Base-by-base conservation (phyloP, 2,113 vertebrate species). In the Gopherus evgoodei region DNA sequence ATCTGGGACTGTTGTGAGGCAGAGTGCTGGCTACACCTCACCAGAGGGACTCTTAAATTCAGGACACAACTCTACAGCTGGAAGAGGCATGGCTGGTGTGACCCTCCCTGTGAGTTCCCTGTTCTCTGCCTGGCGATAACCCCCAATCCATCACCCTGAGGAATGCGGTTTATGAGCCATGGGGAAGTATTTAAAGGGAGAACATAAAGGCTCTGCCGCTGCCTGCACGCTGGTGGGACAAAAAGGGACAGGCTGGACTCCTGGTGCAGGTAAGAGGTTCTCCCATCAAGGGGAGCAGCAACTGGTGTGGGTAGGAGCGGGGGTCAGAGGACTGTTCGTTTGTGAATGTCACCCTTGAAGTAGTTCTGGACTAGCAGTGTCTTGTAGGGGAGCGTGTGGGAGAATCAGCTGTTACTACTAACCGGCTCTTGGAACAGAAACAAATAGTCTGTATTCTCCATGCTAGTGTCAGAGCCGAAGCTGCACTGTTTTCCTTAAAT, bases 131-230 rank as follows among this genome's bases (percentile, higher is more conserved):
- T 56, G 62, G 35, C 89, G 94, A 97, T 56, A 95, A 69, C 88
- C 80, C 53, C 94, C 88, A 91, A 91, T 97, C 93, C 92, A 96
- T 97, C 97, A 97, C 2, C 6, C 24, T 76, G 53, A 56, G 53
- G 54, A 53, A n/a, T 81, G 5, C 11, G 85, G 83, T 80, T 44
- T 69, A 84, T 38, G n/a, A 84, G 25, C 50, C 25, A 0, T 3
- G 7, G 14, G 13, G 3, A 91, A 89, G 54, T 97, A 96, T 92
- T 97, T 98, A 97, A 94, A 52, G 75, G 82, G 38, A 54, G 59
- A 88, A 21, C 7, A 17, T 79, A 31, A n/a, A 44, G 56, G 76
- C n/a, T 54, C 29, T 72, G 65, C 13, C 54, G 22, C 42, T 80
- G 16, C 85, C n/a, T 44, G 44, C 17, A 44, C n/a, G 38, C 42